A percentile compares a stretch with the other conserved stretches of the same genome.
Evolutionary conservation across 1,140 invertebrate genomes (phyloP).

Genomic region (Pseudachorutes palmiensis): DNA sequence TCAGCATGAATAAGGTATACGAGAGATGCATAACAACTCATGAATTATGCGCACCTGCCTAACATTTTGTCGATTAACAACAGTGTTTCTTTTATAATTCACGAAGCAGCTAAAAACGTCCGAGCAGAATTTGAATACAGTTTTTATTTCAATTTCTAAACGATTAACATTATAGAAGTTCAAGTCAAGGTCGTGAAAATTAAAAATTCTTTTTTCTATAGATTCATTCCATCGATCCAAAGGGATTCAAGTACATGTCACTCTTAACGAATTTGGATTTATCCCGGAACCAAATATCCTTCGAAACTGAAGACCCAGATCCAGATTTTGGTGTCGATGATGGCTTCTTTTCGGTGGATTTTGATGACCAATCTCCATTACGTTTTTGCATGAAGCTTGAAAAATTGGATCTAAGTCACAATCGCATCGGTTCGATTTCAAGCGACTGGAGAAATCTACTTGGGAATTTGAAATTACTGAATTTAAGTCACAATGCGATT

Average conservation of each 20-base stretch:
- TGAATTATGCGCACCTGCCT: too few relatives aligned
- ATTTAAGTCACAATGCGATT: slow-evolving; percentile 32
- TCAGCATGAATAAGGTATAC: slow-evolving; percentile 28
- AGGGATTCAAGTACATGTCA: slow-evolving; percentile 24
- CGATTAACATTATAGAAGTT: too few relatives aligned
- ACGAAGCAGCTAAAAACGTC: too few relatives aligned
- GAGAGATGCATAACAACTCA: slow-evolving; percentile 1
- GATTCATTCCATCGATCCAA: slow-evolving; percentile 29
- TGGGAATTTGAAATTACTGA: slow-evolving; percentile 12
- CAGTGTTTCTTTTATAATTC: too few relatives aligned
- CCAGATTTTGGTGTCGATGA: neutral
- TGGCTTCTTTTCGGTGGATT: neutral
- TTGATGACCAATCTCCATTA: slow-evolving; percentile 17
- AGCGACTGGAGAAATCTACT: slow-evolving; percentile 26
- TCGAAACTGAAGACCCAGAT: slow-evolving; percentile 12
- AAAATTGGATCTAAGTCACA: slow-evolving; percentile 26
- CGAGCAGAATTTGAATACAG: too few relatives aligned
- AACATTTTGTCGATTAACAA: too few relatives aligned
- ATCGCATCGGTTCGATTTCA: slow-evolving; percentile 23
- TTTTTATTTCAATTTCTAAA: too few relatives aligned
- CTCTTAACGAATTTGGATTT: slow-evolving; percentile 24
- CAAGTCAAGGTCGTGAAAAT: too few relatives aligned
- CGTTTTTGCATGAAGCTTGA: slow-evolving; percentile 22
- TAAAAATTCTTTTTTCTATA: slow-evolving; percentile 12
- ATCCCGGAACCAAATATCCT: slow-evolving; percentile 26